Evolutionary conservation across 2,113 vertebrate genomes (phyloP).

Genomic region (Hemiprocne comata): DNA sequence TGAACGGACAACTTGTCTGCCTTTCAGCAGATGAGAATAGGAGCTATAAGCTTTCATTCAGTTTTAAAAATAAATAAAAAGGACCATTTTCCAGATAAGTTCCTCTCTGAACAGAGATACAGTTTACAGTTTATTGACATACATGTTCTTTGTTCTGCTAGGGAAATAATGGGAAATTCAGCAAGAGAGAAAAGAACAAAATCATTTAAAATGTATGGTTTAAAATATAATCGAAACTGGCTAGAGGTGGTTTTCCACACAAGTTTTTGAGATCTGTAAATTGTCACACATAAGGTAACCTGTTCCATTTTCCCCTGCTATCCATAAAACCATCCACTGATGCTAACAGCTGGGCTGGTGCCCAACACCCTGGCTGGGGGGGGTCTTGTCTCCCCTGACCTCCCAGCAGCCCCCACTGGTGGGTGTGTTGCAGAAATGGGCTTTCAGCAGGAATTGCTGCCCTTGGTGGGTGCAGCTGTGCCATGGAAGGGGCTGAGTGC

Average conservation of each 20-base stretch:
- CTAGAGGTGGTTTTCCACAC: not conserved
- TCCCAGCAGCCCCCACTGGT: not conserved
- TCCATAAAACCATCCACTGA: rapidly evolving
- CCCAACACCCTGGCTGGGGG: rapidly evolving
- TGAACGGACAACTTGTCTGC: not conserved
- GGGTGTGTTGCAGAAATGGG: not conserved
- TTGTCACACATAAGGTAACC: not conserved
- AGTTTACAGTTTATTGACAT: not conserved
- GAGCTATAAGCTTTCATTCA: not conserved
- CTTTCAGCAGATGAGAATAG: not conserved
- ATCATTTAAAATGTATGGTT: not conserved
- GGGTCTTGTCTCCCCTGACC: not conserved
- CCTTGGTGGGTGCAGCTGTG: rapidly evolving
- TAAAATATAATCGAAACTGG: not conserved
- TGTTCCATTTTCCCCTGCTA: not conserved
- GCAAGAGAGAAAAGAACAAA: not conserved
- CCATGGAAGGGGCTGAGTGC: too few relatives aligned
- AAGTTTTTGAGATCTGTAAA: not conserved
- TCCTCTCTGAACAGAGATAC: not conserved
- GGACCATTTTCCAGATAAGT: not conserved
- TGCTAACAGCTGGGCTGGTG: rapidly evolving
- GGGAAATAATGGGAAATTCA: not conserved
- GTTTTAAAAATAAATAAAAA: not conserved
- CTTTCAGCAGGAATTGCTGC: not conserved
- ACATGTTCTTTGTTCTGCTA: not conserved